phyloP scores from a whole-genome alignment of 2,797 vertebrate genomes.

The Spatula versicolor region DNA sequence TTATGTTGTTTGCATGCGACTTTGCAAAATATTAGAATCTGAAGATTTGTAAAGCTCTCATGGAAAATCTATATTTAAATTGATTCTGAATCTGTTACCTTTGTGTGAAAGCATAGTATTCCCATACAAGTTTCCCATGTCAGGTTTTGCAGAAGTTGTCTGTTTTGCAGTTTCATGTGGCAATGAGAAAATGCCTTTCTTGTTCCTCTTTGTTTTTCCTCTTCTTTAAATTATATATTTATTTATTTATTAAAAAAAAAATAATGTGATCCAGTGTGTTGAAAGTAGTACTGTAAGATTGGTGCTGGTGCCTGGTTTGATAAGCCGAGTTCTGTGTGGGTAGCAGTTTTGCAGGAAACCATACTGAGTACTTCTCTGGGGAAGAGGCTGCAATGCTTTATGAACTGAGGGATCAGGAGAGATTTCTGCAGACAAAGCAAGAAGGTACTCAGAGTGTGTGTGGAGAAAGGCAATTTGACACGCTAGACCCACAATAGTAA shows the following conservation, averaged over 20 bases:
- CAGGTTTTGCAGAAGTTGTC: not conserved
- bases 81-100: not conserved
- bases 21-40: not conserved
- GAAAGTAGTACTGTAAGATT: not conserved
- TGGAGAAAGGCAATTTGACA: not conserved
- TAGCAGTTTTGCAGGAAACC: not conserved
- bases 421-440: not conserved
- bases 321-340: not conserved
- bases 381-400: not conserved
- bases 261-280: not conserved
- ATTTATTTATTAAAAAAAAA: no score
- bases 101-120: not conserved
- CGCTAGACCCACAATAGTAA: not conserved
- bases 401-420: not conserved
- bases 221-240: rapidly evolving
- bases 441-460: not conserved
- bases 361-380: not conserved
- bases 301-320: not conserved
- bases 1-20: not conserved
- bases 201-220: not conserved
- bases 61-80: not conserved
- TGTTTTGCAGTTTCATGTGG: not conserved
- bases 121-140: not conserved
- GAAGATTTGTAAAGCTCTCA: not conserved
- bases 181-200: not conserved